phyloP scores from a whole-genome alignment of 2,888 invertebrate genomes.

The Dynastes hyllus region DNA sequence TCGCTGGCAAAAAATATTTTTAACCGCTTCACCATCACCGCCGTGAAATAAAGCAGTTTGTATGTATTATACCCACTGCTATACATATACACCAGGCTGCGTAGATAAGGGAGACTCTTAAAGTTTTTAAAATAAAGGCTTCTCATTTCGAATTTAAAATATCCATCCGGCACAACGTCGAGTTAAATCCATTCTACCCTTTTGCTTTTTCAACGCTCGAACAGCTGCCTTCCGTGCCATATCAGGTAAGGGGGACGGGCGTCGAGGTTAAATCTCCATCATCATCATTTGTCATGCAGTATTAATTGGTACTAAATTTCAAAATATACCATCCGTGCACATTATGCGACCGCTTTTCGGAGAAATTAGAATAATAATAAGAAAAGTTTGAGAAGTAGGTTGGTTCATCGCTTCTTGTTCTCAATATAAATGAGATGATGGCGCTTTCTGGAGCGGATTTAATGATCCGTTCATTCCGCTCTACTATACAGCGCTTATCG shows the following conservation, averaged over 20 bases:
- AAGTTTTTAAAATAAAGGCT: slow-evolving; percentile 4
- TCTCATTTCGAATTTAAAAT: slow-evolving; percentile 12
- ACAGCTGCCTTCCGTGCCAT: neutral
- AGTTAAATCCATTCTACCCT: neutral
- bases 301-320: slow-evolving; percentile 36
- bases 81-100: neutral
- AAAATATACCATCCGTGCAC: slow-evolving; percentile 4
- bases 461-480: neutral
- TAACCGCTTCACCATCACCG: neutral
- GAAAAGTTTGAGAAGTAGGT: slow-evolving; percentile 30
- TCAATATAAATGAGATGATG: neutral
- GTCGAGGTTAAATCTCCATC: neutral
- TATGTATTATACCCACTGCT: neutral
- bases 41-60: slow-evolving; percentile 3
- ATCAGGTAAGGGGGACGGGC: neutral
- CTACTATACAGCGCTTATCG: neutral
- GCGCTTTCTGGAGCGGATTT: neutral
- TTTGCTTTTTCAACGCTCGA: neutral
- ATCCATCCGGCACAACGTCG: neutral
- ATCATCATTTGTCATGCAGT: slow-evolving; percentile 31
- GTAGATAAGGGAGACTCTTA: neutral
- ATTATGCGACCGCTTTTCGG: slow-evolving; percentile 21
- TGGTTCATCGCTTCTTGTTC: neutral
- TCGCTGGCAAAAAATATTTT: neutral
- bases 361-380: slow-evolving; percentile 43